Percentiles rank a stretch among this genome's conserved stretches.
These are phyloP conservation scores for Dipodomys stephensi DNA, from an alignment of 2,113 vertebrate genomes.

Conservation along the genomic window DNA sequence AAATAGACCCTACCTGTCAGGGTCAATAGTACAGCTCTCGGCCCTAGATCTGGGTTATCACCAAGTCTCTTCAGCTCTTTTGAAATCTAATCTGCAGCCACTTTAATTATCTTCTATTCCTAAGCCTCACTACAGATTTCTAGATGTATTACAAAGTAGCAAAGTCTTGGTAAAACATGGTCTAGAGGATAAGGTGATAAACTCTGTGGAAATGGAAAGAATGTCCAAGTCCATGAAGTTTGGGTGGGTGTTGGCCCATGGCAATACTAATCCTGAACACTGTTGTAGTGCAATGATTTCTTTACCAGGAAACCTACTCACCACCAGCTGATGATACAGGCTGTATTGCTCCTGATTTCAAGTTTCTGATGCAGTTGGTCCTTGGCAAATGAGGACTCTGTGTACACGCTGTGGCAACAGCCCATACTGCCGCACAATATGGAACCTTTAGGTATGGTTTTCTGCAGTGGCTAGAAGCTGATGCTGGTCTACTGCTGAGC, in stretches of 20 bases:
- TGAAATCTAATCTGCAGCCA: not conserved
- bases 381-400: not conserved
- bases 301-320: not conserved
- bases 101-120: not conserved
- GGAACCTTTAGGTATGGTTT: not conserved
- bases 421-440: not conserved
- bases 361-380: not conserved
- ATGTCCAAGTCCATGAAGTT: not conserved
- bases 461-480: not conserved
- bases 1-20: not conserved
- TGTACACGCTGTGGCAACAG: not conserved
- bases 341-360: not conserved
- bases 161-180: constrained; percentile 10
- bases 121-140: not conserved
- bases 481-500: not conserved
- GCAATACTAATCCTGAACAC: not conserved
- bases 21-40: not conserved
- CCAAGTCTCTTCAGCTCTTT: not conserved
- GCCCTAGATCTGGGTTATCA: not conserved
- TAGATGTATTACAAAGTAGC: not conserved
- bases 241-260: not conserved
- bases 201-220: not conserved
- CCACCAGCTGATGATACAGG: not conserved
- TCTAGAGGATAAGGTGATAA: not conserved
- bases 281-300: not conserved